A percentile compares a stretch with the other conserved stretches of the same genome.
phyloP scores from a whole-genome alignment of 2,113 vertebrate species.

The Tor tambroides region DNA sequence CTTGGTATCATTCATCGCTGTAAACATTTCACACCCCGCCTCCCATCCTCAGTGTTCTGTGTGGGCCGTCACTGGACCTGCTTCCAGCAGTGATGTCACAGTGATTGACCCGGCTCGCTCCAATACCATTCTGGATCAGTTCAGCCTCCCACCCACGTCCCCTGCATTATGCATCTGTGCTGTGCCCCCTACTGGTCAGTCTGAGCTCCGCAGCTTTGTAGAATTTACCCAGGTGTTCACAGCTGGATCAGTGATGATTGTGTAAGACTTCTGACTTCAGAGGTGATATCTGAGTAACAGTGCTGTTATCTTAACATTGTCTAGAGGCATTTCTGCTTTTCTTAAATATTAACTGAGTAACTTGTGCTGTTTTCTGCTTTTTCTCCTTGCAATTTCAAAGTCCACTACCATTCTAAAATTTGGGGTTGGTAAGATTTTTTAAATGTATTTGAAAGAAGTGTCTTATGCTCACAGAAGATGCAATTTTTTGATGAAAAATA shows the following conservation, averaged over 20 bases:
- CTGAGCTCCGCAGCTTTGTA: background rate
- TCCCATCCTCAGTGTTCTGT: conserved; percentile 74
- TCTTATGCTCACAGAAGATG: too few relatives aligned
- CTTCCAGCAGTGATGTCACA: conserved; percentile 77
- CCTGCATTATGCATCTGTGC: conserved; percentile 79
- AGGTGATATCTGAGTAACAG: background rate
- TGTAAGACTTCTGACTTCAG: background rate
- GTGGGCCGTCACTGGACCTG: conserved; percentile 78
- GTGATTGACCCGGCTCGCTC: conserved; percentile 79
- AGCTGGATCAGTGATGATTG: background rate
- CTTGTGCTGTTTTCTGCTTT: too few relatives aligned
- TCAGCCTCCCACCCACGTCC: conserved; percentile 78
- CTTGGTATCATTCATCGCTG: conserved; percentile 45
- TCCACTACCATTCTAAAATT: too few relatives aligned
- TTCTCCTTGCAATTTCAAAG: too few relatives aligned
- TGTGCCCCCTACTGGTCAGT: conserved; percentile 77
- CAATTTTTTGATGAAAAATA: too few relatives aligned
- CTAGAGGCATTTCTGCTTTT: conserved; percentile 60
- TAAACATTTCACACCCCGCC: conserved; percentile 32
- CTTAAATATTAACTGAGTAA: too few relatives aligned
- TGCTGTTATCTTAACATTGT: conserved; percentile 75
- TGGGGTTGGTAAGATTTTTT: too few relatives aligned
- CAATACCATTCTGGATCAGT: conserved; percentile 81
- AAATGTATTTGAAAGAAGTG: too few relatives aligned
- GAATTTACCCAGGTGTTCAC: background rate